Evolutionary conservation across 2,113 vertebrate species (phyloP).

Genomic region (Aspiorhynchus laticeps): DNA sequence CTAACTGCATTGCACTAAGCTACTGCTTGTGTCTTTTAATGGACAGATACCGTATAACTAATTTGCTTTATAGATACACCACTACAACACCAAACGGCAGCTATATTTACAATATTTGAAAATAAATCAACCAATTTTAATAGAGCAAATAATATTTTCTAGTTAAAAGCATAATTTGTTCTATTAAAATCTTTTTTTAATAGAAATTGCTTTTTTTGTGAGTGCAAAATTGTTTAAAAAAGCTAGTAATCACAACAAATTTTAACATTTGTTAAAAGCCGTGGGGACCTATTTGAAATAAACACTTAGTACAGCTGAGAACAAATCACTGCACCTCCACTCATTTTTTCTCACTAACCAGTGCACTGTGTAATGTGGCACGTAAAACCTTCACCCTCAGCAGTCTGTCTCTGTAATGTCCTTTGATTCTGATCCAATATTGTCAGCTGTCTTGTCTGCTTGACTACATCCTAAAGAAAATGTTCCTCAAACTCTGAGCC

Average conservation of each 20-base stretch:
- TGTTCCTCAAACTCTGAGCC: background rate
- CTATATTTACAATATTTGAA: background rate
- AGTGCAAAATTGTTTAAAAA: background rate
- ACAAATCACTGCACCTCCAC: background rate
- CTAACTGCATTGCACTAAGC: conserved; percentile 8
- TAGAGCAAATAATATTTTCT: background rate
- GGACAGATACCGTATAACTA: background rate
- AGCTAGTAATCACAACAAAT: background rate
- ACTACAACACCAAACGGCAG: background rate
- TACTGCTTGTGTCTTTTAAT: background rate
- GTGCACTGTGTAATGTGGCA: background rate
- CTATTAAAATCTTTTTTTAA: background rate
- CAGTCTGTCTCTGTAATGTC: background rate
- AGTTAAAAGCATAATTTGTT: background rate
- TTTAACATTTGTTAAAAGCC: background rate
- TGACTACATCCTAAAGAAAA: background rate
- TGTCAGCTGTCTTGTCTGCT: background rate
- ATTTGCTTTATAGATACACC: background rate
- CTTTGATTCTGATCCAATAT: background rate
- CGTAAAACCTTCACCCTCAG: background rate
- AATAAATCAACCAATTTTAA: background rate
- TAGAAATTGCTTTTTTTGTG: background rate
- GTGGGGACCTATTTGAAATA: background rate
- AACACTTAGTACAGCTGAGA: background rate
- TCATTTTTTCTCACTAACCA: background rate